A percentile compares a stretch with the other conserved stretches of the same genome.
phyloP scores from a whole-genome alignment of 1,140 invertebrate genomes.

The Gyrodactylus salaris region DNA sequence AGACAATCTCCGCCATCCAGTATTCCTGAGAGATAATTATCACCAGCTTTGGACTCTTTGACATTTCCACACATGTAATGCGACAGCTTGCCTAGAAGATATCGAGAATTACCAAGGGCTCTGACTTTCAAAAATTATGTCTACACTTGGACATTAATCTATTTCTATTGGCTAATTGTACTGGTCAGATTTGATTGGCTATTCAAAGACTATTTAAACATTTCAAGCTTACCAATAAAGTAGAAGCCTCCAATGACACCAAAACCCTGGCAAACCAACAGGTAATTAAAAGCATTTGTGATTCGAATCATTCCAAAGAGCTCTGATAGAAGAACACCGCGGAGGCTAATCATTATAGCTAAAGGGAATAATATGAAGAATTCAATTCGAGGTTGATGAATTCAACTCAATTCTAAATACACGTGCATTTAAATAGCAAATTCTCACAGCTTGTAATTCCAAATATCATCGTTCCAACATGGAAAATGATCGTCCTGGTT shows the following conservation, averaged over 20 bases:
- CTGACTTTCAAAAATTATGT: too few species aligned
- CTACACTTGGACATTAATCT: too few species aligned
- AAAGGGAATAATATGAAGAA: too few species aligned
- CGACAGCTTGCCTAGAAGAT: neutral
- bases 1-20: neutral
- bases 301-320: neutral
- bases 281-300: neutral
- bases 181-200: too few species aligned
- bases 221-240: neutral
- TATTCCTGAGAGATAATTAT: neutral
- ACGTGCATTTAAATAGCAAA: neutral
- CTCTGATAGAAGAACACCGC: neutral
- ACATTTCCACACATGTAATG: neutral
- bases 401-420: too few species aligned
- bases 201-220: too few species aligned
- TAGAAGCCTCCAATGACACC: neutral
- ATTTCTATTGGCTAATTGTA: too few species aligned
- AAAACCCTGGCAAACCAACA: neutral
- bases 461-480: neutral
- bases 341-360: neutral
- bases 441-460: neutral
- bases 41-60: neutral
- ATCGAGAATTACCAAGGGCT: neutral
- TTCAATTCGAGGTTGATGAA: too few species aligned
- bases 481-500: neutral